Base-by-base conservation (phyloP, 2,113 vertebrate genomes). In the Stegastes partitus region DNA sequence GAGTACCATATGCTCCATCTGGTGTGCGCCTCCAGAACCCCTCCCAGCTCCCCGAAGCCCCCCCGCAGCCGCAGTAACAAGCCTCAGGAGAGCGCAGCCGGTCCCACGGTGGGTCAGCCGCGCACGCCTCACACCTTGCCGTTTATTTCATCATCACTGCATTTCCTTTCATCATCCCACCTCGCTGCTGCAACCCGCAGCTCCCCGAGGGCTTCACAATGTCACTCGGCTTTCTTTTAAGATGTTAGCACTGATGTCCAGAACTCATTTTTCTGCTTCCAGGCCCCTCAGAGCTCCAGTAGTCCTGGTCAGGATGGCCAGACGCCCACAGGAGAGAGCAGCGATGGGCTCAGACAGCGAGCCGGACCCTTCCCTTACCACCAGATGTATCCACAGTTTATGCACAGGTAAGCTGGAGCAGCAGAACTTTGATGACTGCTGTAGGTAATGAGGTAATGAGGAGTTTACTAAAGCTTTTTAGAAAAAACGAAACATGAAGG, bases 1-100 rank as follows among this genome's bases (percentile, higher is more conserved):
- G 94, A 94, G 74, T 95, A 94, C 77, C 94, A 95, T 65, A 95
- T 94, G 93, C 91, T 95, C 86, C 94, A 95, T 78, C 90, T 95
- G 83, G 94, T 95, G 68, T 95, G 94, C 23, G 81, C 94, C 37
- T 94, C 91, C 0, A 82, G 89, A 22, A 94, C 89, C 1, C 93
- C 94, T 19, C 93, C 93, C 63, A 89, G 84, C 69, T 95, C 94
- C 75, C 94, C 94, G 1, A 90, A 92, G 87, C 84, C 83, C 44
- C 68, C 73, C 68, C 69, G 87, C 66, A 84, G 84, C 67, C 55
- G 6, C 64, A 2, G 77, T 62, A 92, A 88, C 78, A 93, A 87
- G 87, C 69, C 89, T 53, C 85, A 66, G 53, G 87, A 81, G 86
- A 78, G 44, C 61, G 4, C 78, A 0, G 59, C 68, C 5, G 28